Base-by-base conservation (phyloP, 2,888 invertebrate genomes). In the Microctonus aethiopoides region DNA sequence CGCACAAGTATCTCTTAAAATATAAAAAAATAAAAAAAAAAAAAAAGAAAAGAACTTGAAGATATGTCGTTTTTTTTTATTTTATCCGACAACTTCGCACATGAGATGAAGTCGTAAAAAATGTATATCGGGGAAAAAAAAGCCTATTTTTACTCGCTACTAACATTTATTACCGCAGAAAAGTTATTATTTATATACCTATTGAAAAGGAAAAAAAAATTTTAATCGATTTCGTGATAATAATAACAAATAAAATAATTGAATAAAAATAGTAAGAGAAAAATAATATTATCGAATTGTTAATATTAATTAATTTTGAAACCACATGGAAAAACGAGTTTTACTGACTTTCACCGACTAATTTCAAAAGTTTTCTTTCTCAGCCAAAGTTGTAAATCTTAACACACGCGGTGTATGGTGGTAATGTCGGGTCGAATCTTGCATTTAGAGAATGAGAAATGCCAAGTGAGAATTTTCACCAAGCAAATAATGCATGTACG, bases 331-430 rank as follows among this genome's bases (percentile, higher is more conserved):
- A 10, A 22, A 46, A 13, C 4, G 54, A 54, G 54, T 54, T 26
- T 13, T 6, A 22, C 54, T 46, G 54, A 54, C 54, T 54, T 26
- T 54, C 9, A 22, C 26, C 2, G 24, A 36, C 67, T 67, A 67
- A 67, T 67, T 59, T 46, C 36, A 51, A 67, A 67, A 67, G 67
- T 67, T 60, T 56, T 67, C 24, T 26, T 29, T 32, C 46, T 46
- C 46, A 16, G 16, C 16, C 16, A 26, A 67, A 60, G 51, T 59
- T 22, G 60, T 67, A 67, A 67, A 67, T 67, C 60, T 67, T 26
- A 51, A 57, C n/a, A 22, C 52, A 13, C 13, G 22, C 22, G 11
- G 54, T 54, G 54, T 22, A 32, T 29, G 57, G 32, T 67, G 51
- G 59, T 59, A 51, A 46, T 46, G 20, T 60, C 67, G 67, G 60